These are phyloP conservation scores for Diachasma alloeum DNA, from an alignment of 1,140 invertebrate species.

Conservation along the genomic window DNA sequence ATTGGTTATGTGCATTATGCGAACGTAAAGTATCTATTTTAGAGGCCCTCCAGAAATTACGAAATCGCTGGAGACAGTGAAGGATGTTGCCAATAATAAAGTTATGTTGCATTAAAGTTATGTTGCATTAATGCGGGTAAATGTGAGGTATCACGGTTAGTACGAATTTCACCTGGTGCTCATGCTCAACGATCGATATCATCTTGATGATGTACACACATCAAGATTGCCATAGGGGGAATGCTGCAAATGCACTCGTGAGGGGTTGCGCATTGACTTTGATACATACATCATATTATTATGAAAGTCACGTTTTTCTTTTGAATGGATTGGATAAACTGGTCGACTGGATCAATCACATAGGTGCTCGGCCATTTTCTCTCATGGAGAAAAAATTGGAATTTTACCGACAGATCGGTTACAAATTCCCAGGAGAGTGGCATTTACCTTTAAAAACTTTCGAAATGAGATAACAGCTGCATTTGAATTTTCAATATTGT, in stretches of 20 bases:
- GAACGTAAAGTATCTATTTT: background rate
- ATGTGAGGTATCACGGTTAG: background rate
- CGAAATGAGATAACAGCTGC: too few species aligned
- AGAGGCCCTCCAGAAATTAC: background rate
- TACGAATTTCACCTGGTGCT: background rate
- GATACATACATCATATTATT: too few species aligned
- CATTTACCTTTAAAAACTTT: too few species aligned
- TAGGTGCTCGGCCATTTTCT: too few species aligned
- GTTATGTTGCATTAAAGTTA: background rate
- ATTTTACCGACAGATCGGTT: too few species aligned
- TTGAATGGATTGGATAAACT: too few species aligned
- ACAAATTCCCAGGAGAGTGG: too few species aligned
- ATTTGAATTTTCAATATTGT: too few species aligned
- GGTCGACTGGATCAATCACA: too few species aligned
- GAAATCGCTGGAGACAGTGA: background rate
- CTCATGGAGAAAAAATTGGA: too few species aligned
- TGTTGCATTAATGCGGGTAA: background rate
- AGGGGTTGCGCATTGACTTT: too few species aligned
- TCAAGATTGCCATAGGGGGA: background rate
- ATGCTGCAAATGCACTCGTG: background rate
- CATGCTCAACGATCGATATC: background rate
- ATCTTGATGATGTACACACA: background rate
- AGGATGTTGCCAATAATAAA: background rate
- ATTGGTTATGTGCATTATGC: background rate
- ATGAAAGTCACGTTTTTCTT: too few species aligned